Evolutionary conservation across 2,113 vertebrate species (phyloP).

Genomic region (Varanus komodoensis): DNA sequence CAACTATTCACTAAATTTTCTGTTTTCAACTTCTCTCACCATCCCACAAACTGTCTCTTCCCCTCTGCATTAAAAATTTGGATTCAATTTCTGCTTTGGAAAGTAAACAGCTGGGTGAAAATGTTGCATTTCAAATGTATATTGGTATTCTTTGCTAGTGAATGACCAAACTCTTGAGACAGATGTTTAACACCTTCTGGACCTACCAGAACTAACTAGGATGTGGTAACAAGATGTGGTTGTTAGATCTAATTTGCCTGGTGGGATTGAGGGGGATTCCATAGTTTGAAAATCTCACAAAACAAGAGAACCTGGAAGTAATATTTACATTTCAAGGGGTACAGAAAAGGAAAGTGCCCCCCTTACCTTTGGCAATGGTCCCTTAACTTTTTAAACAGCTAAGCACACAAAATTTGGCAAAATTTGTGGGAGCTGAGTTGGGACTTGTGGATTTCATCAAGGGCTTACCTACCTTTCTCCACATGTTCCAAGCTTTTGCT

Average conservation of each 20-base stretch:
- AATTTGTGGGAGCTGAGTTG: background rate
- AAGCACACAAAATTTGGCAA: background rate
- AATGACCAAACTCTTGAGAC: background rate
- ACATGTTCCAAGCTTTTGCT: background rate
- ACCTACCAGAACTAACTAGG: background rate
- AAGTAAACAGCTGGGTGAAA: background rate
- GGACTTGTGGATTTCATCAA: background rate
- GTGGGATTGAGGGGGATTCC: background rate
- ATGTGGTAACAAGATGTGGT: background rate
- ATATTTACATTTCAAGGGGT: background rate
- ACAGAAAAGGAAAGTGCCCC: background rate
- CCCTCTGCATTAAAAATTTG: background rate
- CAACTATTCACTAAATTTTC: background rate
- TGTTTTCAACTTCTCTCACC: background rate
- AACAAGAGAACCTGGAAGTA: background rate
- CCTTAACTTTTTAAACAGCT: too few relatives aligned
- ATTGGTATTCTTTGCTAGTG: background rate
- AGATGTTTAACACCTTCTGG: background rate
- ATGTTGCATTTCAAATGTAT: background rate
- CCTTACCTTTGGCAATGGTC: background rate
- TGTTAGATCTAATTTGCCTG: too few relatives aligned
- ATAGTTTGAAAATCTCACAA: background rate
- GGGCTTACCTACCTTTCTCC: background rate
- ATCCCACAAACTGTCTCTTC: background rate
- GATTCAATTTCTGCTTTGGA: background rate